phyloP scores from a whole-genome alignment of 1,140 invertebrate species.

The Drosophila novamexicana region DNA sequence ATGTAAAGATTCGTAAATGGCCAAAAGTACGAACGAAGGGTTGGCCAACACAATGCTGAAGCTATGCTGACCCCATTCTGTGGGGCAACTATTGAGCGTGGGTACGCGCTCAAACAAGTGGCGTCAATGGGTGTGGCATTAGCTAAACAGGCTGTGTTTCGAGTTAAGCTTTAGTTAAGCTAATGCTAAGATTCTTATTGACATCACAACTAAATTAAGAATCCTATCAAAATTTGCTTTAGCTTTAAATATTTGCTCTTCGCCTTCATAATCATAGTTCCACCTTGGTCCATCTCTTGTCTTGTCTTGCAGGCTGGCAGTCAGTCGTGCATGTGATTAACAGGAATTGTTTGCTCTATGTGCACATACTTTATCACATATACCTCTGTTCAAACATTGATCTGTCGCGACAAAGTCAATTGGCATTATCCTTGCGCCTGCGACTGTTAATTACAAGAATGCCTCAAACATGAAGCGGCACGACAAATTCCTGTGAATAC shows the following conservation, averaged over 20 bases:
- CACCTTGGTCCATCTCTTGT: too few species aligned
- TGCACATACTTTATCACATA: constrained; percentile 1
- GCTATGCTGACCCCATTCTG: constrained; percentile 48
- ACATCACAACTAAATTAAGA: too few species aligned
- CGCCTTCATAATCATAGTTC: too few species aligned
- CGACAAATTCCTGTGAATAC: constrained; percentile 74
- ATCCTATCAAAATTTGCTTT: too few species aligned
- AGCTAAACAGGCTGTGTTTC: not conserved
- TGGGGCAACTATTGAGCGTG: constrained; percentile 35
- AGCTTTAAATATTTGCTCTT: too few species aligned
- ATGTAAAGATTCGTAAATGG: constrained; percentile 60
- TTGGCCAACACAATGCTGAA: constrained; percentile 42
- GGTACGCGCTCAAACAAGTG: constrained; percentile 32
- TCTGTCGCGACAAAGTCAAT: constrained; percentile 77
- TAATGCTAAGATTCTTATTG: not conserved
- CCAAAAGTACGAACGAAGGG: constrained; percentile 40
- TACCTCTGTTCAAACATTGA: constrained; percentile 60
- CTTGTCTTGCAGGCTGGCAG: constrained; percentile 14
- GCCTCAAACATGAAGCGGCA: constrained; percentile 50
- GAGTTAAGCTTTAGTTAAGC: not conserved
- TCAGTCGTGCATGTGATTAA: constrained; percentile 54
- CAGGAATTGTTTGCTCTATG: constrained; percentile 40
- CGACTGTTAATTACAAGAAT: constrained; percentile 67
- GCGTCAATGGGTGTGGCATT: constrained; percentile 33
- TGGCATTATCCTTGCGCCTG: constrained; percentile 64